These are phyloP conservation scores for Scolanthus callimorphus DNA, from an alignment of 92 coral and sea anemone genomes.

Conservation along the genomic window DNA sequence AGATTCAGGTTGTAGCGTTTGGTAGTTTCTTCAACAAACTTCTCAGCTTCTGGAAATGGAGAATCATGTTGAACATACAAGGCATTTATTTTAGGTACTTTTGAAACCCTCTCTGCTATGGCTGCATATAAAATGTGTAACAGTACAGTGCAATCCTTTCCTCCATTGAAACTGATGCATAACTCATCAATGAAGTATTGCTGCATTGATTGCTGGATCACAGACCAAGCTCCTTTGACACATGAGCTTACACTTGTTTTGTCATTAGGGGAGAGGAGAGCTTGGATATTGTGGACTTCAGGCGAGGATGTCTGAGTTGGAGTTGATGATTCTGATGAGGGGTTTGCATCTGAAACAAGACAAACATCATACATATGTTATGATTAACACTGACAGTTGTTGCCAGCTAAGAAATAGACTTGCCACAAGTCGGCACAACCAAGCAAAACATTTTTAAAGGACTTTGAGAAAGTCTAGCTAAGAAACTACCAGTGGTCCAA, in stretches of 20 bases:
- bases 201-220: conserved; percentile 75
- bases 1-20: conserved; percentile 69
- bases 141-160: conserved; percentile 94
- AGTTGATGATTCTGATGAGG: too few species aligned
- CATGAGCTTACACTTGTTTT: conserved; percentile 76
- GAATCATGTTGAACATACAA: conserved; percentile 74
- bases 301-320: too few species aligned
- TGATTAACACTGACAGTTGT: too few species aligned
- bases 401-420: too few species aligned
- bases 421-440: too few species aligned
- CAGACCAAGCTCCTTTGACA: conserved; percentile 97
- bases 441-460: too few species aligned
- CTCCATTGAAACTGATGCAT: conserved; percentile 96
- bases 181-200: conserved; percentile 81
- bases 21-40: conserved; percentile 67
- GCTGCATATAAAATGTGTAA: conserved; percentile 72
- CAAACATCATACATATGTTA: too few species aligned
- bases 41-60: conserved; percentile 90
- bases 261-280: conserved; percentile 50
- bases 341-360: too few species aligned
- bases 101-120: conserved; percentile 26
- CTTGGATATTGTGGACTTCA: conserved; percentile 28
- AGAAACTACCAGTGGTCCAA: too few species aligned
- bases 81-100: conserved; percentile 58
- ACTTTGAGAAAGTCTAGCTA: too few species aligned